Percentiles rank a stretch among this genome's conserved stretches.
Evolutionary conservation across 1,140 invertebrate species (phyloP).

Genomic region (Heliconius nattereri): DNA sequence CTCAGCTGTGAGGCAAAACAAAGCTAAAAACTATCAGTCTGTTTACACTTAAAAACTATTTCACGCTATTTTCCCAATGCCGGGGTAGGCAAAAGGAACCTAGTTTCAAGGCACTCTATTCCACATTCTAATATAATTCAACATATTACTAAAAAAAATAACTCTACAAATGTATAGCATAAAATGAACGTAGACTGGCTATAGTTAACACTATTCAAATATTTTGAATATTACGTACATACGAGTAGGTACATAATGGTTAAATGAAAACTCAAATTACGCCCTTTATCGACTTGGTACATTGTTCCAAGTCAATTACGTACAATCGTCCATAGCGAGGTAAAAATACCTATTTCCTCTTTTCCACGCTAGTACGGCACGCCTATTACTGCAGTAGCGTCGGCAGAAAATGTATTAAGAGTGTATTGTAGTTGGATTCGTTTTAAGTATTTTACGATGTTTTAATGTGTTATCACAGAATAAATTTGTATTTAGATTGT

Average conservation of each 20-base stretch:
- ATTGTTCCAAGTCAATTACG: constrained; percentile 42
- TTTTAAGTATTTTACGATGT: too few relatives aligned
- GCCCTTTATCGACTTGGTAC: constrained; percentile 37
- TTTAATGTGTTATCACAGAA: too few relatives aligned
- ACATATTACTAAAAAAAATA: too few relatives aligned
- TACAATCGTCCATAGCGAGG: constrained; percentile 36
- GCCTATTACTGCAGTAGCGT: constrained; percentile 23
- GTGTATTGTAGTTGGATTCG: background rate
- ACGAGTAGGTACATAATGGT: constrained; percentile 2
- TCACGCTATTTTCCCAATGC: too few relatives aligned
- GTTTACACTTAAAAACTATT: too few relatives aligned
- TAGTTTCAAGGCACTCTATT: too few relatives aligned
- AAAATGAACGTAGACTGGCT: background rate
- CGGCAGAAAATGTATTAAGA: background rate
- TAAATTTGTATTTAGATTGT: too few relatives aligned
- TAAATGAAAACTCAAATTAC: constrained; percentile 37
- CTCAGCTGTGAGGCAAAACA: too few relatives aligned
- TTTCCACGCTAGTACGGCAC: constrained; percentile 32
- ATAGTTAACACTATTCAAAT: constrained; percentile 14
- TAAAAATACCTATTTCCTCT: constrained; percentile 39
- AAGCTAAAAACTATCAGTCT: too few relatives aligned
- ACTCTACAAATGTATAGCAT: background rate
- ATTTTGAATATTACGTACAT: background rate
- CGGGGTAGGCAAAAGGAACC: too few relatives aligned
- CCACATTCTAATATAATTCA: background rate